These are phyloP conservation scores for Dasyornis broadbenti DNA, from an alignment of 2,113 vertebrate genomes.

Conservation along the genomic window DNA sequence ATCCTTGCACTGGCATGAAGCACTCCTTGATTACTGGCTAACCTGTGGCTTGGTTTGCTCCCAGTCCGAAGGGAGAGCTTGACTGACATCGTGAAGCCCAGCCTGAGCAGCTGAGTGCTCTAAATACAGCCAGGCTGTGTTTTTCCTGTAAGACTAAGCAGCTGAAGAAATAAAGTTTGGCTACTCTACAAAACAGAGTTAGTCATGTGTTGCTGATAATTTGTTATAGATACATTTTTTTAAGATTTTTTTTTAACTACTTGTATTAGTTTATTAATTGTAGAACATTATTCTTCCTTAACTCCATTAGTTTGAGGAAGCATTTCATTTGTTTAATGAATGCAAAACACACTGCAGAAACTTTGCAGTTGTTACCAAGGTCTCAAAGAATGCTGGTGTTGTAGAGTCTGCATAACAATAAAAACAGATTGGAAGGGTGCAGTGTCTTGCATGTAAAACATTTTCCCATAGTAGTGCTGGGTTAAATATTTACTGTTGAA, in stretches of 20 bases:
- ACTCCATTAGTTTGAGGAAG: not conserved
- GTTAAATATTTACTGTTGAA: constrained; percentile 27
- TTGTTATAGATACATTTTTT: not conserved
- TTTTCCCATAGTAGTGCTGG: not conserved
- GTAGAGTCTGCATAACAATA: not conserved
- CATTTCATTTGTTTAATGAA: not conserved
- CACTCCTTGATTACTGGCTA: not conserved
- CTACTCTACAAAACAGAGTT: not conserved
- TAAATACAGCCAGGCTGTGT: too few species aligned
- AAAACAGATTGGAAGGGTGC: not conserved
- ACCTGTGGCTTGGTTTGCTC: not conserved
- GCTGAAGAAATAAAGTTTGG: not conserved
- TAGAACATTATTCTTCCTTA: not conserved
- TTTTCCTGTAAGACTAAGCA: not conserved
- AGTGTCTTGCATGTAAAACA: not conserved
- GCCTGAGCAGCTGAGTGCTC: not conserved
- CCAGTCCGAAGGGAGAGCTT: not conserved
- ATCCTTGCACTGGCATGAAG: not conserved
- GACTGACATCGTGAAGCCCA: not conserved
- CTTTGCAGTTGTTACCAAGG: not conserved
- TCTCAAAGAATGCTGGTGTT: not conserved
- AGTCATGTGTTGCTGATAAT: not conserved
- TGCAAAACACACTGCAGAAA: not conserved
- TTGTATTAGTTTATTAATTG: not conserved
- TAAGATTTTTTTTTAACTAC: not conserved